Conservation (phyloP, 2,888 invertebrate genomes). For the Nysson spinosus region DNA sequence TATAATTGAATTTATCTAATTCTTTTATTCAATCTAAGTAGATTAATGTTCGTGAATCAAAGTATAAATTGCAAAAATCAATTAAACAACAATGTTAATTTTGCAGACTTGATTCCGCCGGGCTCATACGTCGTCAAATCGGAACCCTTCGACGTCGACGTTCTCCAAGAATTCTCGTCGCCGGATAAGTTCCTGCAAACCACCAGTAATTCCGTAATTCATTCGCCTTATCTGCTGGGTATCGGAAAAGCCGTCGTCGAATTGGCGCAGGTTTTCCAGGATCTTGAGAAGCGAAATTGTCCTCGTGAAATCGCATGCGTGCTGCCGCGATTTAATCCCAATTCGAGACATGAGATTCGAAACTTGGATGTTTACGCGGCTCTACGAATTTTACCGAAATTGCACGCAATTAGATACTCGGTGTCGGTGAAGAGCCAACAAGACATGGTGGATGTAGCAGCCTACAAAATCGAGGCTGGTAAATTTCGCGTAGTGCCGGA, state of each 20-base stretch:
- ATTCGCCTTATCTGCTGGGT: slow-evolving; percentile 68
- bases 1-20: too few species aligned
- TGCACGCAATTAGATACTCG: slow-evolving; percentile 62
- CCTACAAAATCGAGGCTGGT: slow-evolving; percentile 59
- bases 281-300: slow-evolving; percentile 58
- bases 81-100: background rate
- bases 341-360: slow-evolving; percentile 53
- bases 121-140: slow-evolving; percentile 70
- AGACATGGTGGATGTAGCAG: slow-evolving; percentile 53
- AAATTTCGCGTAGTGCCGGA: slow-evolving; percentile 57
- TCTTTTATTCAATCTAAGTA: too few species aligned
- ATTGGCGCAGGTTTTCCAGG: slow-evolving; percentile 59
- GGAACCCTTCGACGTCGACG: slow-evolving; percentile 55
- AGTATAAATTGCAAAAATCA: background rate
- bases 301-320: slow-evolving; percentile 48
- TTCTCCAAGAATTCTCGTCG: slow-evolving; percentile 50
- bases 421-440: slow-evolving; percentile 54
- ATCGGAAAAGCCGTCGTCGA: slow-evolving; percentile 70
- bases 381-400: slow-evolving; percentile 63
- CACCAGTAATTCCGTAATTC: slow-evolving; percentile 52
- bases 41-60: too few species aligned
- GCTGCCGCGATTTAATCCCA: slow-evolving; percentile 58
- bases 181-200: slow-evolving; percentile 55
- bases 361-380: slow-evolving; percentile 66
- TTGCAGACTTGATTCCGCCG: slow-evolving; percentile 66